These are phyloP conservation scores for Nettapus auritus DNA, from an alignment of 2,113 vertebrate genomes.

Conservation along the genomic window DNA sequence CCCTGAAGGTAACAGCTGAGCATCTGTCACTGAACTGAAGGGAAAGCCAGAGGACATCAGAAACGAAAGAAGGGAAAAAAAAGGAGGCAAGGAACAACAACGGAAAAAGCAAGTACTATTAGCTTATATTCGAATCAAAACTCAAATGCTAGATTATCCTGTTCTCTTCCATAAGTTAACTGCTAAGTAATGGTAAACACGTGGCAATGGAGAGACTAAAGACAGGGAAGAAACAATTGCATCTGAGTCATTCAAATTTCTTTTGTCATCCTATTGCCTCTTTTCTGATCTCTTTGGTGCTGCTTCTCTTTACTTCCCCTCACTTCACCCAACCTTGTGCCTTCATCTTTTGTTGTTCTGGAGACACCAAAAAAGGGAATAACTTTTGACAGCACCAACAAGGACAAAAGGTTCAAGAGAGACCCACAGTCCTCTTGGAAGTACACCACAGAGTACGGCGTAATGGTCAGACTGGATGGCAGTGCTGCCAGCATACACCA, in stretches of 20 bases:
- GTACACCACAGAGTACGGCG: background rate
- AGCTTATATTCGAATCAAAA: background rate
- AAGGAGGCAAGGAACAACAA: background rate
- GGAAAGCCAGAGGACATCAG: background rate
- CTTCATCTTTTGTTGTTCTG: background rate
- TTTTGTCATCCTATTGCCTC: background rate
- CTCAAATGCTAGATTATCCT: background rate
- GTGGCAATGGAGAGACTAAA: background rate
- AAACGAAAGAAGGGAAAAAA: background rate
- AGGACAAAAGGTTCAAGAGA: background rate
- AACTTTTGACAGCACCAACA: background rate
- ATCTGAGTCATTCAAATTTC: background rate
- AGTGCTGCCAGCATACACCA: background rate
- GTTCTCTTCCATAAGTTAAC: background rate
- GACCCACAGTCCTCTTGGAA: fast-evolving
- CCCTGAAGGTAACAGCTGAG: background rate
- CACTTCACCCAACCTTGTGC: background rate
- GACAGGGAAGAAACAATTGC: background rate
- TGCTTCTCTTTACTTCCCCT: background rate
- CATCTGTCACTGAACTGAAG: background rate
- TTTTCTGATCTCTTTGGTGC: background rate
- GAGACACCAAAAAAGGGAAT: background rate
- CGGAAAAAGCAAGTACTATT: background rate
- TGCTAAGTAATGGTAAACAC: background rate
- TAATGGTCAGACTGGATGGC: background rate